Evolutionary conservation across 2,113 vertebrate genomes (phyloP), one percentile per base, ranked within the genome.

Genomic region (Channa argus): DNA sequence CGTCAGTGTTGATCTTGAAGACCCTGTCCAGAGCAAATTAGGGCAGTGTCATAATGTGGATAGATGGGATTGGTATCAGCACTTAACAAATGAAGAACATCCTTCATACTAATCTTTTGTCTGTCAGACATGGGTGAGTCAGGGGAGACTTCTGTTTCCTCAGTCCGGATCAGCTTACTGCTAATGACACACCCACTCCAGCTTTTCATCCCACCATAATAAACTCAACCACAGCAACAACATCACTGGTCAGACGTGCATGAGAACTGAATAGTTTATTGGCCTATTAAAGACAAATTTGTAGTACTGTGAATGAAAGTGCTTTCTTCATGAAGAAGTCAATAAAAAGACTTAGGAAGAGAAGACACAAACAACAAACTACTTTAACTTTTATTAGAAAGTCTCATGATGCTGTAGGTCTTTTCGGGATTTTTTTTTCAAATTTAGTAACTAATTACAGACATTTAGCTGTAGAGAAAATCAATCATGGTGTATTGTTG

Each of bases 71-170:
- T 83, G 87, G 70, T 53, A 87, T 86, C 82, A 88, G 89, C 87
- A 82, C 79, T 90, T 91, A 88, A 88, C 86, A 86, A 88, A 91
- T 88, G 88, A 92, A 81, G 84, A 88, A 88, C 87, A 92, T 88
- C 86, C 84, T 87, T 91, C 84, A 91, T 83, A 72, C 88, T 90
- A 90, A 90, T 92, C 87, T 88, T 63, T 49, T n/a, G 4, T 63
- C 82, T 88, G 86, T 90, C 88, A 88, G 68, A 84, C 72, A 58
- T 55, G 72, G 78, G 50, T 11, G 39, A 83, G 71, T 45, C 80
- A 67, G 54, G 65, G 74, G 80, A 70, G 63, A 53, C 78, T 82
- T 62, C 43, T 52, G 36, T 76, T 65, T 65, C 64, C 79, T 80
- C 65, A 47, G 46, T 82, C 56, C 44, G 38, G 88, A 88, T 88